Evolutionary conservation across 2,113 vertebrate species (phyloP).

Genomic region (Thermophis baileyi): DNA sequence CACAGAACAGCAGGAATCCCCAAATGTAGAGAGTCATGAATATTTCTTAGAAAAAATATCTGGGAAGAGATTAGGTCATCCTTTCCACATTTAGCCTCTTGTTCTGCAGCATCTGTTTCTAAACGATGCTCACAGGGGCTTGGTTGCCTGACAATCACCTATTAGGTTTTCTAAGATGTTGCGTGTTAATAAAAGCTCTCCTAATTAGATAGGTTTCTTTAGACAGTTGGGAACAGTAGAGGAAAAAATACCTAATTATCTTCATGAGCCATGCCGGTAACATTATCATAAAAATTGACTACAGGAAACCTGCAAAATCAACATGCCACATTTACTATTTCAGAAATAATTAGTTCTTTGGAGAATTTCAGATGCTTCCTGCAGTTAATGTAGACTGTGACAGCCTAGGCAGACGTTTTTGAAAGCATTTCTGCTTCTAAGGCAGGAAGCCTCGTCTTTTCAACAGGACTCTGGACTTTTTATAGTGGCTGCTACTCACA

Average conservation of each 20-base stretch:
- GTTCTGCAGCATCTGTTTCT: neutral
- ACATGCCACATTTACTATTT: neutral
- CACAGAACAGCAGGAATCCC: neutral
- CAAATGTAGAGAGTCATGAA: neutral
- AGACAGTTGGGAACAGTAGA: neutral
- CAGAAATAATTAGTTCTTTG: neutral
- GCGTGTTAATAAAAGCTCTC: slow-evolving; percentile 1
- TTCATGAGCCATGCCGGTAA: neutral
- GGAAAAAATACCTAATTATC: neutral
- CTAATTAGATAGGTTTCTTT: neutral
- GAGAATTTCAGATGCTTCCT: neutral
- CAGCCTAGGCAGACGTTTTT: neutral
- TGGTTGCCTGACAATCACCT: neutral
- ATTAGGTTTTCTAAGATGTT: neutral
- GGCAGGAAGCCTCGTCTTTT: neutral
- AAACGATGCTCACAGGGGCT: neutral
- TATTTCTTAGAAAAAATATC: neutral
- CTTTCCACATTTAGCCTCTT: neutral
- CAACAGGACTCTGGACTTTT: neutral
- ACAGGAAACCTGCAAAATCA: neutral
- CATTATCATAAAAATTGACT: neutral
- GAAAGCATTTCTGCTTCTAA: neutral
- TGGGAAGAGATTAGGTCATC: neutral
- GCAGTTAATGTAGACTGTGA: neutral
- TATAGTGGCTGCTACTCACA: neutral